Conservation (phyloP, 1,140 invertebrate species). For the Magallana angulata region DNA sequence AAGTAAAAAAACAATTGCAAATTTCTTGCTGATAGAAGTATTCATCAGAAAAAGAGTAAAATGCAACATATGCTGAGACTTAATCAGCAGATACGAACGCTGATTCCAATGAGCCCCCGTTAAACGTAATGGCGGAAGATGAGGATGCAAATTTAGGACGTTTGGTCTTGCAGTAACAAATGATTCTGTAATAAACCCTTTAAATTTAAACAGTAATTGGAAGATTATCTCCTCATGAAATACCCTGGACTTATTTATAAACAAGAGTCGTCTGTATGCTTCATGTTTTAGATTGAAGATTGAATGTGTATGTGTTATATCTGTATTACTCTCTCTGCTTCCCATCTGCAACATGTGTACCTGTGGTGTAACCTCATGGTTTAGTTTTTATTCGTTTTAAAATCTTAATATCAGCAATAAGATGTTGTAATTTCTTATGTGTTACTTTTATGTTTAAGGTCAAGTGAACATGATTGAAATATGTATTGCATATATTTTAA, state of each 20-base stretch:
- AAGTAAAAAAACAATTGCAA: neutral
- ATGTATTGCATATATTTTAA: too few species aligned
- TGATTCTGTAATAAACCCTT: neutral
- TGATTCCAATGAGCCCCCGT: too few species aligned
- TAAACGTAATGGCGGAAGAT: too few species aligned
- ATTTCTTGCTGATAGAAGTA: neutral
- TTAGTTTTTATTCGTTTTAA: neutral
- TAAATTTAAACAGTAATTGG: neutral
- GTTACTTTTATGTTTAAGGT: too few species aligned
- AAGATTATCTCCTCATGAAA: neutral
- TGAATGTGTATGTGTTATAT: neutral
- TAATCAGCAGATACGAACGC: neutral
- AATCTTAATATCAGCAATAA: too few species aligned
- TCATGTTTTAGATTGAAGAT: too few species aligned
- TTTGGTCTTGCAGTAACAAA: neutral
- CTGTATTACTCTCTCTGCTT: neutral
- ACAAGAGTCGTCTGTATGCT: too few species aligned
- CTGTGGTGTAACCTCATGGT: neutral
- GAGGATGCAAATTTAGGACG: too few species aligned
- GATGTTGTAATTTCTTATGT: too few species aligned
- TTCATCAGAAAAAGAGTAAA: conserved; percentile 2
- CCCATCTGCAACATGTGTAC: neutral
- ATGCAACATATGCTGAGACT: neutral
- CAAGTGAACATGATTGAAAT: too few species aligned
- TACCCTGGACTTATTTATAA: neutral